Evolutionary conservation across 2,888 invertebrate genomes (phyloP), one percentile per base, ranked within the genome.

Genomic region (Chloroclystis v-ata): DNA sequence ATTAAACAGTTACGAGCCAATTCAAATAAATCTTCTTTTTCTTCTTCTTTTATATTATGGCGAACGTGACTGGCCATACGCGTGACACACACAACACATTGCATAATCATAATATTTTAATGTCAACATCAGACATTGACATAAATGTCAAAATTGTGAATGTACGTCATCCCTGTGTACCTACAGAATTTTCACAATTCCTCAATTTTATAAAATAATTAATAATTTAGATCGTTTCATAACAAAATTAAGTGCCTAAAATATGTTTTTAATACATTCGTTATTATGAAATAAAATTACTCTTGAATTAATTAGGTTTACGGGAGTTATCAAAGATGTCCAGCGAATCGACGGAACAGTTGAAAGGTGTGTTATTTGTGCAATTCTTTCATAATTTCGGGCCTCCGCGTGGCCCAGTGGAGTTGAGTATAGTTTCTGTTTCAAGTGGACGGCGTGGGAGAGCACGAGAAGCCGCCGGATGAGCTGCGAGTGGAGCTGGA

Each of bases 401-500:
- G 51, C 47, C 49, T 62, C 58, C 60, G 57, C 65, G 57, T 63
- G 62, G 66, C 63, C 65, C 65, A 65, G 72, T 73, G 75, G 75
- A 67, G 75, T 76, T 82, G 78, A 82, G 71, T 65, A 68, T 72
- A 79, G 70, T 82, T 82, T 84, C 74, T 83, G 77, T 83, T 85
- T 83, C 69, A 82, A 85, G 82, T 80, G 66, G 81, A 78, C 57
- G 75, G 63, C 60, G 73, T 60, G 58, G 70, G 61, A 4, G 45
- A 49, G 43, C 62, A 66, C 49, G 63, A 66, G 52, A 62, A 67
- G 52, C 72, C 69, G 32, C 69, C 72, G 40, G 78, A 78, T 46
- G 65, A 71, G 53, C 60, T 66, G 56, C 69, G 71, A 47, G 75
- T 78, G 58, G 90, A 92, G 69, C 90, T 95, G 71, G 93, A 94